A percentile compares a stretch with the other conserved stretches of the same genome.
Evolutionary conservation across 2,888 invertebrate species (phyloP).

Genomic region (Platynereis dumerilii): DNA sequence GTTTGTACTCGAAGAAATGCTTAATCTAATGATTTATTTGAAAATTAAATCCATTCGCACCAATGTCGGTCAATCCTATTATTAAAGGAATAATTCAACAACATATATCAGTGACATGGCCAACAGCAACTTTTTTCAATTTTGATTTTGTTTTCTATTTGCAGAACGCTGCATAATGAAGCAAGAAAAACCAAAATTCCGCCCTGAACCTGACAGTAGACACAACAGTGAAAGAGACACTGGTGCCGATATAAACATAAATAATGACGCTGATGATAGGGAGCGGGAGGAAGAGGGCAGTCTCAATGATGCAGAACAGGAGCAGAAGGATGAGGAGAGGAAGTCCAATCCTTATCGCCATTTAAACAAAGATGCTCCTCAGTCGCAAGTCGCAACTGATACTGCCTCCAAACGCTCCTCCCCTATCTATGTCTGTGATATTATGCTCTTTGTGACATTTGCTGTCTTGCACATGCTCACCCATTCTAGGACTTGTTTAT

Average conservation of each 20-base stretch:
- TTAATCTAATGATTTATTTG: too few species aligned
- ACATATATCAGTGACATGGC: too few species aligned
- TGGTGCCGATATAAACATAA: conserved; percentile 4
- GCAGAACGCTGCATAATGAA: conserved; percentile 19
- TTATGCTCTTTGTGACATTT: not conserved
- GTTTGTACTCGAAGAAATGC: too few species aligned
- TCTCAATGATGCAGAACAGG: not conserved
- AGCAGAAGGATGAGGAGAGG: too few species aligned
- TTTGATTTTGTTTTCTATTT: not conserved
- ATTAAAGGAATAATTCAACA: too few species aligned
- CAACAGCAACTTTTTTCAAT: too few species aligned
- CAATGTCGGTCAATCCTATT: too few species aligned
- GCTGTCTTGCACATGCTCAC: too few species aligned
- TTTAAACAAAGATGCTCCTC: conserved; percentile 5
- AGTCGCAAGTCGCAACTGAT: conserved; percentile 3
- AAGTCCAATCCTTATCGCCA: conserved; percentile 2
- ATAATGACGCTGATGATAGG: too few species aligned
- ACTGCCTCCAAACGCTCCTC: not conserved
- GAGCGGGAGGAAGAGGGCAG: not conserved
- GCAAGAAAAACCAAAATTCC: conserved; percentile 16
- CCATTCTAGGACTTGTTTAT: too few species aligned
- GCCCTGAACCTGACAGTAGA: conserved; percentile 19
- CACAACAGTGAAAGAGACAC: conserved; percentile 26
- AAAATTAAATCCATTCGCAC: too few species aligned
- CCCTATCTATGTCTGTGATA: conserved; percentile 2